phyloP scores from a whole-genome alignment of 2,797 vertebrate genomes.

The Euthynnus affinis region DNA sequence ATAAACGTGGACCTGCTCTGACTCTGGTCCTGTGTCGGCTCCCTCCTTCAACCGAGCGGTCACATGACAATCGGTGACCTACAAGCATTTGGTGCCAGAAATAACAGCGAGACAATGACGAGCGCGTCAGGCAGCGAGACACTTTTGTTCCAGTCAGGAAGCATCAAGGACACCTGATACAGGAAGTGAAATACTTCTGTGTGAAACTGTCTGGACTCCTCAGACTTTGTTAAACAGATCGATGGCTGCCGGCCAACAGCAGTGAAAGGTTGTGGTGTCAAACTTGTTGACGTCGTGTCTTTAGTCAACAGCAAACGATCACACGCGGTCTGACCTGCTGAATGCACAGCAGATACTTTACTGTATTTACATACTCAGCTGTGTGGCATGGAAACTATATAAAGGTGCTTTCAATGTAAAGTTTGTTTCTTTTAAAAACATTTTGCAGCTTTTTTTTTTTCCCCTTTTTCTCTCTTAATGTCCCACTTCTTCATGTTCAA shows the following conservation, averaged over 20 bases:
- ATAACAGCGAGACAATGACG: too few species aligned
- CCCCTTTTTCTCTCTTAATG: too few species aligned
- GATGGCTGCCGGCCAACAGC: neutral
- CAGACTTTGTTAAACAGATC: neutral
- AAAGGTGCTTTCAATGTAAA: neutral
- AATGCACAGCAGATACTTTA: neutral
- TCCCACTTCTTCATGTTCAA: too few species aligned
- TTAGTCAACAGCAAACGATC: neutral
- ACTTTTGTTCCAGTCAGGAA: neutral
- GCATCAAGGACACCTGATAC: neutral
- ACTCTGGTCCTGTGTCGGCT: too few species aligned
- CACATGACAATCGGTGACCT: too few species aligned
- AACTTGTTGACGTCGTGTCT: neutral
- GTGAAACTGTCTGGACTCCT: neutral
- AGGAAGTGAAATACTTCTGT: neutral
- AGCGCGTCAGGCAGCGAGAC: too few species aligned
- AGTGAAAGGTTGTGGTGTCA: neutral
- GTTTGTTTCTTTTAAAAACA: neutral
- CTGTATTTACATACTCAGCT: too few species aligned
- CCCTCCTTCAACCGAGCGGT: too few species aligned
- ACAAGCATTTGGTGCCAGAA: too few species aligned
- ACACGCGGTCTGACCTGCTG: neutral
- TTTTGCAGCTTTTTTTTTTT: too few species aligned
- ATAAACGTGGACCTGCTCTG: neutral
- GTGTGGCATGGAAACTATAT: neutral